phyloP scores from a whole-genome alignment of 2,888 invertebrate species.

The Amorpha juglandis region DNA sequence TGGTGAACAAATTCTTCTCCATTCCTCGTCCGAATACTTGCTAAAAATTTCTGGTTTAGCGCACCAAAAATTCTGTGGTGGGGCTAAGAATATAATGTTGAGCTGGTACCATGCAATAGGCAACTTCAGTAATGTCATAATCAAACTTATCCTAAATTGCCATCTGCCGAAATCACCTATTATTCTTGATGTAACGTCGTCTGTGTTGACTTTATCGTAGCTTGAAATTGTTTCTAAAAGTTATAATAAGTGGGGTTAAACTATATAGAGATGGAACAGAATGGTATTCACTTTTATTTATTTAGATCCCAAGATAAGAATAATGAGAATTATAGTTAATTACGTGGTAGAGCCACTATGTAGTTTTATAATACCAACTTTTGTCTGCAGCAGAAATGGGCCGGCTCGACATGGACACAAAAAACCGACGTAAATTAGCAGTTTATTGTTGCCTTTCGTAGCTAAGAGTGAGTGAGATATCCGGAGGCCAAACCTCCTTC shows the following conservation, averaged over 20 bases:
- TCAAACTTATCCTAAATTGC: conserved; percentile 80
- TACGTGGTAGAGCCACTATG: no score
- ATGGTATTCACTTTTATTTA: no score
- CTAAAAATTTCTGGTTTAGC: conserved; percentile 58
- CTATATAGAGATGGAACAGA: neutral
- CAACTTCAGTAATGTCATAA: conserved; percentile 84
- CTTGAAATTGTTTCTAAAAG: neutral
- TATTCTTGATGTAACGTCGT: conserved; percentile 62
- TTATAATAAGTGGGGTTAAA: neutral
- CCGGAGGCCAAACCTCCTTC: no score
- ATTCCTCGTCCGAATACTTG: conserved; percentile 62
- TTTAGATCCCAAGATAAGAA: no score
- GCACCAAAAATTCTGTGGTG: conserved; percentile 86
- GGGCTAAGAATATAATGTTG: conserved; percentile 86
- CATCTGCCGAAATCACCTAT: conserved; percentile 85
- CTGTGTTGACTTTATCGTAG: conserved; percentile 26
- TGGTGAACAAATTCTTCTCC: conserved; percentile 71
- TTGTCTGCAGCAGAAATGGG: no score
- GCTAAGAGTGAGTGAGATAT: no score
- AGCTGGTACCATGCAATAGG: conserved; percentile 86
- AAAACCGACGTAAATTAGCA: no score
- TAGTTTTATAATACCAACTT: no score
- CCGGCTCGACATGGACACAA: no score
- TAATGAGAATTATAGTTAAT: no score
- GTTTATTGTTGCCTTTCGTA: no score